Evolutionary conservation across 2,797 vertebrate species (phyloP), one percentile per base, ranked within the genome.

Genomic region (Leptoclinus maculatus): DNA sequence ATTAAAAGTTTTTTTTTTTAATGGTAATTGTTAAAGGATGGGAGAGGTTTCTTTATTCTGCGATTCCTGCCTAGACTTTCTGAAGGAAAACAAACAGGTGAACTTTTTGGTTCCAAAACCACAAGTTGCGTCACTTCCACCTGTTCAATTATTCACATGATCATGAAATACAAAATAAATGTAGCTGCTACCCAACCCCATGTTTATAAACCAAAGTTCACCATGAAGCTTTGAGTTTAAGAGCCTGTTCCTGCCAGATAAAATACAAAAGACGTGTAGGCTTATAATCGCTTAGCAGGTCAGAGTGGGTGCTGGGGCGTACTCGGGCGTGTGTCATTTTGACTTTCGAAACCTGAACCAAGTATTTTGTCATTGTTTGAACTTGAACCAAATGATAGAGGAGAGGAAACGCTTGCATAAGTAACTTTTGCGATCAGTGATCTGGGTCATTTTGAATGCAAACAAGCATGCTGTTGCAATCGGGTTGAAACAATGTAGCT

Each of bases 1-100:
- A 21, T 67, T 43, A 32, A 65, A 74, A 45, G 0, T 11, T 7
- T n/a, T n/a, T 49, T 19, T 12, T 58, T 6, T 27, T 8, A 8
- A 47, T 1, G 1, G 8, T 32, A 4, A 13, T 32, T 57, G 36
- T 63, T 7, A 29, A 34, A 60, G 3, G 38, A 65, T 49, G 79
- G 59, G 76, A 66, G 54, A 19, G 51, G 43, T 68, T 71, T 41
- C 5, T 68, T 47, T 14, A 25, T 14, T 23, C 45, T 7, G 19
- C 1, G 0, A 27, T 3, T 41, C n/a, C 34, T 11, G 21, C 21
- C 63, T 47, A 16, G 16, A 16, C 25, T 14, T 45, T 39, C 0
- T 29, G 41, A 47, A 49, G 8, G 13, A 51, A 2, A 3, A 53
- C 5, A 53, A 19, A 56, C 34, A 12, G 16, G 17, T 12, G 3